A percentile compares a stretch with the other conserved stretches of the same genome.
phyloP scores from a whole-genome alignment of 92 coral and sea anemone species.

The Porites rus region DNA sequence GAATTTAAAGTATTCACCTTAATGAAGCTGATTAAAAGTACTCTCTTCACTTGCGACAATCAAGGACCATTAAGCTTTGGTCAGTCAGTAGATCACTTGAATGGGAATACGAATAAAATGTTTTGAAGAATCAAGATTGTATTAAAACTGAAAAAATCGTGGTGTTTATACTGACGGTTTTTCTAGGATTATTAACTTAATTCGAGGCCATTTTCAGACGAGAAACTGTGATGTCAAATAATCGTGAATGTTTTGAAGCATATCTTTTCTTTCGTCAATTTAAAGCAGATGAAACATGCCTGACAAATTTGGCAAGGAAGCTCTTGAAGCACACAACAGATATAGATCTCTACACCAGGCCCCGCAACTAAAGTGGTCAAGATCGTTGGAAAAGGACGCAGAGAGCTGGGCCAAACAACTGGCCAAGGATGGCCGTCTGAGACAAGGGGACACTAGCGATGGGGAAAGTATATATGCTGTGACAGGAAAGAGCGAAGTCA shows the following conservation, averaged over 20 bases:
- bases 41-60: no score
- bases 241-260: background rate
- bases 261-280: background rate
- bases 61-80: no score
- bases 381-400: conserved; percentile 86
- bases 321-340: conserved; percentile 82
- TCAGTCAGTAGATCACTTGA: no score
- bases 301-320: conserved; percentile 72
- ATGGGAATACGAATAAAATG: no score
- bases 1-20: no score
- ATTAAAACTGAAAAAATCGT: no score
- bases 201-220: no score
- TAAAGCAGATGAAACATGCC: conserved; percentile 28
- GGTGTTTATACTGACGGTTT: no score
- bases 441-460: conserved; percentile 75
- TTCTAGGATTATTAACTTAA: no score
- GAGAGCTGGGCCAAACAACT: conserved; percentile 92
- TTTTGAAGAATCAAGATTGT: no score
- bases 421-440: conserved; percentile 76
- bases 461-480: conserved; percentile 88
- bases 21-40: no score
- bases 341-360: conserved; percentile 88
- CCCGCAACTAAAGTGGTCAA: conserved; percentile 82
- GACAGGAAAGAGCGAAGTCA: conserved; percentile 64
- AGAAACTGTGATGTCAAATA: no score